Percentiles rank a stretch among this genome's conserved stretches.
phyloP scores from a whole-genome alignment of 1,140 invertebrate species.

The Pseudomyrmex pallidus region DNA sequence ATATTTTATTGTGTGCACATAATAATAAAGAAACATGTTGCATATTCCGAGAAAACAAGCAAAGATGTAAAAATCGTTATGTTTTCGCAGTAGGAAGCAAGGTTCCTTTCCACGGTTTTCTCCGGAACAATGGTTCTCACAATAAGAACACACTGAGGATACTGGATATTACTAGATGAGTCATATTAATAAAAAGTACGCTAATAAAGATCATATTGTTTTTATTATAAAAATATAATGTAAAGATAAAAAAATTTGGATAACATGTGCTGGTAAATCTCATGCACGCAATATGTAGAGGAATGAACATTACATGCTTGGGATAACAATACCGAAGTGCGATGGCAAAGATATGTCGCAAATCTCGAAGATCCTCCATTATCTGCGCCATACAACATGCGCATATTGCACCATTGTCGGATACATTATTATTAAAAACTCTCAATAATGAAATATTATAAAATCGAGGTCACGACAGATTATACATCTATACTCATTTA shows the following conservation, averaged over 20 bases:
- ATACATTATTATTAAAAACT: conserved; percentile 65
- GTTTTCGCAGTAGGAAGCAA: too few relatives aligned
- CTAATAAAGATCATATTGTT: neutral
- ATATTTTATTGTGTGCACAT: too few relatives aligned
- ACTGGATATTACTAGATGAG: too few relatives aligned
- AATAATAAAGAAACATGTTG: too few relatives aligned
- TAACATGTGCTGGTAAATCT: conserved; percentile 66
- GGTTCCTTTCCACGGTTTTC: too few relatives aligned
- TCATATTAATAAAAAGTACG: too few relatives aligned
- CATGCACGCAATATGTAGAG: conserved; percentile 68
- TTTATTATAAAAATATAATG: conserved; percentile 66
- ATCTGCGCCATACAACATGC: conserved; percentile 61
- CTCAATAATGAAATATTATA: conserved; percentile 75
- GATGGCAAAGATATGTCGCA: conserved; percentile 72
- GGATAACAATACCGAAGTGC: conserved; percentile 73
- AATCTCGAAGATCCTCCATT: conserved; percentile 72
- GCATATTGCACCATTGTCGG: conserved; percentile 74
- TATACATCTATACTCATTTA: conserved; percentile 4
- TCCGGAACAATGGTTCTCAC: too few relatives aligned
- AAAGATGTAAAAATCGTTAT: too few relatives aligned
- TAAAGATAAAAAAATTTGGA: conserved; percentile 76
- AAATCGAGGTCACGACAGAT: conserved; percentile 32
- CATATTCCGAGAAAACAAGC: too few relatives aligned
- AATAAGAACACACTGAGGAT: too few relatives aligned
- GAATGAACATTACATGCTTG: conserved; percentile 77